A percentile compares a stretch with the other conserved stretches of the same genome.
Conservation (phyloP, 2,797 vertebrate species). For the Phoebastria nigripes region DNA sequence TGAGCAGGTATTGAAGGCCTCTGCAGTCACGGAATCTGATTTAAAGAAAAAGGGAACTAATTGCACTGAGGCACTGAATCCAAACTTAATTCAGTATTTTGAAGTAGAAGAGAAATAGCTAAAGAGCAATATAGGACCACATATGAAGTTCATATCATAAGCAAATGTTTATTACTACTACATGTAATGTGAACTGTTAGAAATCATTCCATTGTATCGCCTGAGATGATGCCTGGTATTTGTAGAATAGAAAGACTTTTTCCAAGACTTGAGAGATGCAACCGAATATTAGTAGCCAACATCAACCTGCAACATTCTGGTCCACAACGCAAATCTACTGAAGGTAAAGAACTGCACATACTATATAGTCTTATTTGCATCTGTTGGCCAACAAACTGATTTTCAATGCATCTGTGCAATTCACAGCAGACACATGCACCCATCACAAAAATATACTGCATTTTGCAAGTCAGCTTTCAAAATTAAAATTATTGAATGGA, state of each 20-base stretch:
- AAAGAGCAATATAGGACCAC: not conserved
- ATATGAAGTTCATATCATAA: not conserved
- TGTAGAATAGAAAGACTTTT: not conserved
- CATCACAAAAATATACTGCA: not conserved
- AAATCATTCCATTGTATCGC: not conserved
- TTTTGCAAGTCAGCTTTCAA: not conserved
- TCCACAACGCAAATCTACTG: not conserved
- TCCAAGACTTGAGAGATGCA: not conserved
- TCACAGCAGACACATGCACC: not conserved
- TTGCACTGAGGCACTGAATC: not conserved
- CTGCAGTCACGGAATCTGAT: conserved; percentile 89
- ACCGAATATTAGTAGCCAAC: not conserved
- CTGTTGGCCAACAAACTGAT: not conserved
- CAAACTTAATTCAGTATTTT: not conserved
- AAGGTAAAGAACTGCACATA: not conserved
- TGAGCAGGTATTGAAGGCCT: conserved; percentile 91
- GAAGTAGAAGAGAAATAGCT: not conserved
- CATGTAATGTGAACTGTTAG: not conserved
- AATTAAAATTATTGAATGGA: not conserved
- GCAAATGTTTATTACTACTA: not conserved
- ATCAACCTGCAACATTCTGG: not conserved
- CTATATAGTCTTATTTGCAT: not conserved
- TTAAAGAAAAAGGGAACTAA: not conserved
- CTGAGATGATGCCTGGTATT: not conserved
- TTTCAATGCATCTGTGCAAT: not conserved